Evolutionary conservation across 2,113 vertebrate species (phyloP).

Genomic region (Gadus macrocephalus): DNA sequence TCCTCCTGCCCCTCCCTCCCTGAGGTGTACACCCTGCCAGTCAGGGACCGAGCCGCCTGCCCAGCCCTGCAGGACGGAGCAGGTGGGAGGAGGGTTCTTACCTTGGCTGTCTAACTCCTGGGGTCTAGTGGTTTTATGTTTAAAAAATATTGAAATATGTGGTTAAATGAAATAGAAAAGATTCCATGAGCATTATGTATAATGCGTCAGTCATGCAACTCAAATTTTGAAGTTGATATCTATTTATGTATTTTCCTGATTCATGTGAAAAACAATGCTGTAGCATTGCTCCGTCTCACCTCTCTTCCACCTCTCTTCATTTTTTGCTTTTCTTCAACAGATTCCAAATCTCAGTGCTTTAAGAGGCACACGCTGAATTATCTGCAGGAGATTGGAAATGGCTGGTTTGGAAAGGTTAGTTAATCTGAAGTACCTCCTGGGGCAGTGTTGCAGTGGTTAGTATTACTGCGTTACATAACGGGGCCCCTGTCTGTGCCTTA

Average conservation of each 20-base stretch:
- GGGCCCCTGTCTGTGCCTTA: too few relatives aligned
- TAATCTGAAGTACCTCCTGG: background rate
- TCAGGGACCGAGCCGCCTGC: constrained; percentile 68
- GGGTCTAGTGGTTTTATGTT: background rate
- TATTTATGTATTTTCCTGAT: too few relatives aligned
- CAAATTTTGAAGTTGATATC: too few relatives aligned
- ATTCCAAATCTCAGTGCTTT: constrained; percentile 77
- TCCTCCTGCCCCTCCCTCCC: constrained; percentile 86
- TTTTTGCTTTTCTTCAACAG: constrained; percentile 48
- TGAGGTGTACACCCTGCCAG: constrained; percentile 88
- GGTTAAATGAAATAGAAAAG: background rate
- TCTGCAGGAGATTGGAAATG: constrained; percentile 89
- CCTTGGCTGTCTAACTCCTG: background rate
- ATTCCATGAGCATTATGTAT: background rate
- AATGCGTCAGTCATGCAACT: too few relatives aligned
- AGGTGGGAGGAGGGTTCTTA: constrained; percentile 43
- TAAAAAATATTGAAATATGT: background rate
- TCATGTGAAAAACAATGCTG: constrained; percentile 20
- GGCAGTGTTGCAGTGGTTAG: too few relatives aligned
- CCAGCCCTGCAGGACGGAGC: constrained; percentile 61
- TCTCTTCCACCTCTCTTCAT: constrained; percentile 4
- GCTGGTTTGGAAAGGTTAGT: constrained; percentile 91
- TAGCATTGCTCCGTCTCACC: constrained; percentile 16
- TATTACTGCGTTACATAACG: too few relatives aligned
- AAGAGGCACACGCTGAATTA: constrained; percentile 88